Evolutionary conservation across 2,113 vertebrate genomes (phyloP), one percentile per base, ranked within the genome.

Genomic region (Chaetorhynchus papuensis): DNA sequence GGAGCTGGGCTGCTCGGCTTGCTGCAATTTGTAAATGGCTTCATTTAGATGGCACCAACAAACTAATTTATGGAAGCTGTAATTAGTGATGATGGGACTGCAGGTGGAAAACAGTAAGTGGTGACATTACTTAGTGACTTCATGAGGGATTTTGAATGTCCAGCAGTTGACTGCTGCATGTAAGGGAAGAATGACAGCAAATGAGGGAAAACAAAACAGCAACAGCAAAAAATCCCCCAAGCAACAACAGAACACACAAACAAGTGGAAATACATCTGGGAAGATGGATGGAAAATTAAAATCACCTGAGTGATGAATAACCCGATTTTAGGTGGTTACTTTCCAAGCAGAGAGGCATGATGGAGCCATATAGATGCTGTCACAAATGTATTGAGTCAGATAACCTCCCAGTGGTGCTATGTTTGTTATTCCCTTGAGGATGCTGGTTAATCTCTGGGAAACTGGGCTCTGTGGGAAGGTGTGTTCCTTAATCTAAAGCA

Each of bases 1-100:
- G 84, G 83, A 90, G 84, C 87, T 60, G n/a, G 71, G 66, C 87
- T 92, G 86, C 76, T 83, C 4, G 1, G 53, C 53, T 54, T 41
- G 18, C 44, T 82, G 95, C 94, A 57, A 89, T 89, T 71, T 94
- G 92, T 93, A 94, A 95, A 63, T 84, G 53, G 92, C 95, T 97
- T 96, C 31, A 92, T 92, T 97, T 96, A 90, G 74, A 49, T 91
- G 92, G 86, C 88, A 94, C 84, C 81, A 83, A 21, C 56, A 30
- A 88, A 96, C 56, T 96, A 94, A 93, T 92, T 93, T 83, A 96
- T 89, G 94, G 87, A 82, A 64, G 52, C 69, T 53, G n/a, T 91
- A 92, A 96, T 95, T 87, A 94, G 95, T 33, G 59, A 22, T 91
- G 75, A 86, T 92, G 47, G 21, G 76, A 85, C 78, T 91, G 82